Evolutionary conservation across 2,888 invertebrate species (phyloP).

Genomic region (Pachymerium ferrugineum): DNA sequence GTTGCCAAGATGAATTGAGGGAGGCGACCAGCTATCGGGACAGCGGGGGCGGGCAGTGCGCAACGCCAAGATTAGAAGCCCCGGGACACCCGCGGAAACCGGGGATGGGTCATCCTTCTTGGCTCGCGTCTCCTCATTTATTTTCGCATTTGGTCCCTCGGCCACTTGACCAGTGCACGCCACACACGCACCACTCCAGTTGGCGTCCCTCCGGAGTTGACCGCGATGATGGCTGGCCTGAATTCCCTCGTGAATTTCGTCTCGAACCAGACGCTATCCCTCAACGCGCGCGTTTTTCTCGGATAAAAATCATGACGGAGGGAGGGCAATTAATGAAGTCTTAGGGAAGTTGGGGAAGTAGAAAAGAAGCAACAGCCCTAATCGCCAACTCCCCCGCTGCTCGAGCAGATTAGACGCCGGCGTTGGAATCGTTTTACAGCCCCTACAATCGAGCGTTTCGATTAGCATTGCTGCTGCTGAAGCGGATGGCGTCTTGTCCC

Average conservation of each 20-base stretch:
- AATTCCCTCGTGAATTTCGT: conserved; percentile 7
- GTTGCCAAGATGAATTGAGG: conserved; percentile 27
- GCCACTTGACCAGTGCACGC: conserved; percentile 9
- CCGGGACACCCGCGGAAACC: conserved; percentile 28
- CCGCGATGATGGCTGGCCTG: conserved; percentile 23
- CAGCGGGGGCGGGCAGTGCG: conserved; percentile 17
- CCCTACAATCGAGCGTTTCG: conserved; percentile 25
- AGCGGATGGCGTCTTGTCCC: conserved; percentile 25
- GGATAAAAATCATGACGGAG: conserved; percentile 18
- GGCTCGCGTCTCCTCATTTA: conserved; percentile 21
- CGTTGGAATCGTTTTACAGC: conserved; percentile 27
- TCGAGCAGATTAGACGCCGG: conserved; percentile 27
- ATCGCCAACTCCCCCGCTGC: conserved; percentile 27
- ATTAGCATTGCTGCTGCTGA: conserved; percentile 22
- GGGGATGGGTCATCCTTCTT: conserved; percentile 31
- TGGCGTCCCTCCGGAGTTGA: conserved; percentile 9
- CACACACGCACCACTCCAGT: not conserved
- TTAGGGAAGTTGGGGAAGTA: not conserved
- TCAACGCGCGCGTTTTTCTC: conserved; percentile 9
- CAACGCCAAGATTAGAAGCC: conserved; percentile 31
- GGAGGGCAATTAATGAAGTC: conserved; percentile 23
- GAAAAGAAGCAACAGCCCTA: conserved; percentile 24
- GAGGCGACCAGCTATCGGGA: conserved; percentile 27
- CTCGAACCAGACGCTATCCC: not conserved
- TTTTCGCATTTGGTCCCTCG: conserved; percentile 27